Conservation (phyloP, 92 coral and sea anemone species). For the Parazoanthus swiftii region DNA sequence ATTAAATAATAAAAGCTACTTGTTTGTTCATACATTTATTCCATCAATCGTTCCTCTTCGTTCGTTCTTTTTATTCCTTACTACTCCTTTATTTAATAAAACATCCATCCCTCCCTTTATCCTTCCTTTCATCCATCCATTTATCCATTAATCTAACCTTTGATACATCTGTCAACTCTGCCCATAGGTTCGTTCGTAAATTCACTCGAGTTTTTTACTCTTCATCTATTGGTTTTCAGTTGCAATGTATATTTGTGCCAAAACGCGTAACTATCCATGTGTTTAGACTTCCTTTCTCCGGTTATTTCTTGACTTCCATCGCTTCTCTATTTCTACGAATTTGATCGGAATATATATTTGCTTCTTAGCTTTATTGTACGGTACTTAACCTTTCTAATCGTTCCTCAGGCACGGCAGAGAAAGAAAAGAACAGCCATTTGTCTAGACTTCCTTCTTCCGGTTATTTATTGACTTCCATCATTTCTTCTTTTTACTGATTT, state of each 20-base stretch:
- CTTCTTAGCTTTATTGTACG: not conserved
- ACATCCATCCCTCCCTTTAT: not conserved
- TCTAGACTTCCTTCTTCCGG: too few species aligned
- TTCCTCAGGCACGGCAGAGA: slow-evolving; percentile 68
- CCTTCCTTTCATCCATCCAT: not conserved
- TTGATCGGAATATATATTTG: not conserved
- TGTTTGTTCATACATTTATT: not conserved
- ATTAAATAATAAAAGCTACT: too few species aligned
- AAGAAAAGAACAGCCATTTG: slow-evolving; percentile 41
- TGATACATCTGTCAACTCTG: not conserved
- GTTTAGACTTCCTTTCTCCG: too few species aligned
- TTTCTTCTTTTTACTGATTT: too few species aligned
- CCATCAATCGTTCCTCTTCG: not conserved
- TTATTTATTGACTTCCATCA: too few species aligned
- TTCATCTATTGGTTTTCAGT: too few species aligned
- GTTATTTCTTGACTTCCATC: too few species aligned
- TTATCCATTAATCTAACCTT: not conserved
- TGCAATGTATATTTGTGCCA: too few species aligned
- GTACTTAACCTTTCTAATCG: not conserved
- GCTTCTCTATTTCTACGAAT: too few species aligned
- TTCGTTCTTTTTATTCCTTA: not conserved
- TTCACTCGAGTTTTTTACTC: not conserved
- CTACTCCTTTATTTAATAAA: too few species aligned
- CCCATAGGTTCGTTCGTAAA: not conserved
- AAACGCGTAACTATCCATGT: too few species aligned